Conservation (phyloP, 2,888 invertebrate species). For the Eupelmus urozonus region DNA sequence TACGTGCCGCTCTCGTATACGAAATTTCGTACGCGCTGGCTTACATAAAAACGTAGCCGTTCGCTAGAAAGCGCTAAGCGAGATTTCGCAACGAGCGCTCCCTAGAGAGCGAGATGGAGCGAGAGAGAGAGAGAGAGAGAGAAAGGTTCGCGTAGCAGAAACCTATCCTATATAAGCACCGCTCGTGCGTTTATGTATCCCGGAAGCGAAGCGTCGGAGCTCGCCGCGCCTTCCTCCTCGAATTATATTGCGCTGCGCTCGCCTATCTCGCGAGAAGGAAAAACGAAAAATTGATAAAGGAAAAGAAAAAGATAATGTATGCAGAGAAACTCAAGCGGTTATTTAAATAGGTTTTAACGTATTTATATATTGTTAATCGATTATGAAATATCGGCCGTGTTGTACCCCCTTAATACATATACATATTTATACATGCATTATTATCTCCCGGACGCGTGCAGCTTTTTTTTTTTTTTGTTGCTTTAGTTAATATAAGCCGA, state of each 20-base stretch:
- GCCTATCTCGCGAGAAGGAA: not conserved
- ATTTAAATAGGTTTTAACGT: not conserved
- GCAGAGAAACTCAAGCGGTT: too few species aligned
- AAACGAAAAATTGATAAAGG: not conserved
- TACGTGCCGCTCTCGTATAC: too few species aligned
- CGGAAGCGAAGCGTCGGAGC: conserved; percentile 23
- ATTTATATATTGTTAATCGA: not conserved
- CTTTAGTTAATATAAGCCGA: not conserved
- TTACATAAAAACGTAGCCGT: too few species aligned
- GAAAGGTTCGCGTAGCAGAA: conserved; percentile 8
- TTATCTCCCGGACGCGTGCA: conserved; percentile 35
- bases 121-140: too few species aligned
- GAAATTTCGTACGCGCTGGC: too few species aligned
- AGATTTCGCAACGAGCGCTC: too few species aligned
- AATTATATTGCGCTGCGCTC: too few species aligned
- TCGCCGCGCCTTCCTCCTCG: conserved; percentile 18
- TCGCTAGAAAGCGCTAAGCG: too few species aligned
- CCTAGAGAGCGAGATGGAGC: too few species aligned
- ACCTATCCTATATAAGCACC: conserved; percentile 30
- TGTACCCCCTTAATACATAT: conserved; percentile 42
- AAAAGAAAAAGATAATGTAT: not conserved
- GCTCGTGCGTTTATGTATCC: not conserved
- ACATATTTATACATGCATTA: conserved; percentile 54
- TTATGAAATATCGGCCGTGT: conserved; percentile 41
- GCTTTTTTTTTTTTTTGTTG: not conserved